Evolutionary conservation across 2,797 vertebrate genomes (phyloP).

Genomic region (Sebastes hubbsi): DNA sequence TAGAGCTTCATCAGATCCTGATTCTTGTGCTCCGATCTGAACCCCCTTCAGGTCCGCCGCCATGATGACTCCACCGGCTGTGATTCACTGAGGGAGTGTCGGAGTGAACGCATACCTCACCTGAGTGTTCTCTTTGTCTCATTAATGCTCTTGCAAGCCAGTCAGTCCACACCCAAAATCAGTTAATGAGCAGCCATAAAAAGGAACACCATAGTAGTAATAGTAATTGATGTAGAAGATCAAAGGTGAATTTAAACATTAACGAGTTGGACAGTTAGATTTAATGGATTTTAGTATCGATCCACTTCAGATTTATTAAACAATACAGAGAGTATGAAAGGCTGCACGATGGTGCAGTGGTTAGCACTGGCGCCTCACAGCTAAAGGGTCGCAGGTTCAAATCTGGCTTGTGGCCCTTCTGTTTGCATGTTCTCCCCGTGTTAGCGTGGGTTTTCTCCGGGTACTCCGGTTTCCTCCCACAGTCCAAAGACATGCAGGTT

Average conservation of each 20-base stretch:
- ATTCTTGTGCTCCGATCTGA: neutral
- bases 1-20: neutral
- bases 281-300: neutral
- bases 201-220: neutral
- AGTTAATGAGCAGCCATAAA: neutral
- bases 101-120: neutral
- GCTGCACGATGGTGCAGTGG: no score
- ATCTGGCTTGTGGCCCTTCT: no score
- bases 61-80: neutral
- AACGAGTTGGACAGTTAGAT: neutral
- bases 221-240: neutral
- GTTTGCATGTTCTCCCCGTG: no score
- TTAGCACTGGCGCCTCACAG: no score
- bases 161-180: neutral
- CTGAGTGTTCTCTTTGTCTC: neutral
- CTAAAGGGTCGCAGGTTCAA: no score
- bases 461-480: no score
- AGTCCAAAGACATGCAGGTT: no score
- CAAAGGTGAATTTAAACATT: neutral
- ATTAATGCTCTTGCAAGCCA: neutral
- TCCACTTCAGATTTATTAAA: neutral
- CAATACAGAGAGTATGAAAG: neutral
- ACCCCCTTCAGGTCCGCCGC: neutral
- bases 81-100: constrained; percentile 28
- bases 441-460: no score